Conservation (phyloP, 2,113 vertebrate genomes). For the Hydropotes inermis region DNA sequence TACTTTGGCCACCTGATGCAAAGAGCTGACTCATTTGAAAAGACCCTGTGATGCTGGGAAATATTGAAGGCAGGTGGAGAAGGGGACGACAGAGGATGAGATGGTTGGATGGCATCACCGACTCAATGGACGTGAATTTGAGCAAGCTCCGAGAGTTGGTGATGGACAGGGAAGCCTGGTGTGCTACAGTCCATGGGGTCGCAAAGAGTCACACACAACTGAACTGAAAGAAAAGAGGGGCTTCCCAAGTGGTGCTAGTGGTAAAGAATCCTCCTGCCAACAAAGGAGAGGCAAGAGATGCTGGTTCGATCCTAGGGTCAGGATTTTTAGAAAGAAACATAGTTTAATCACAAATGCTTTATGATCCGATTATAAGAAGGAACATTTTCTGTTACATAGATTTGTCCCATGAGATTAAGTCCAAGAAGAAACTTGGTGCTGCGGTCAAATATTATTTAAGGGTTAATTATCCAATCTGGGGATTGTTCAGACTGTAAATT, state of each 20-base stretch:
- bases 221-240: background rate
- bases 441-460: background rate
- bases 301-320: background rate
- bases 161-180: background rate
- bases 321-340: background rate
- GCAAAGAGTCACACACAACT: background rate
- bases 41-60: too few species aligned
- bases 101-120: background rate
- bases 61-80: too few species aligned
- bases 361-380: background rate
- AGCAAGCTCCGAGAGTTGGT: background rate
- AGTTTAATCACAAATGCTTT: background rate
- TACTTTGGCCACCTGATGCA: too few species aligned
- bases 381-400: background rate
- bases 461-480: background rate
- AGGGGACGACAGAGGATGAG: too few species aligned
- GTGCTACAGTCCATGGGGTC: background rate
- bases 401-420: background rate
- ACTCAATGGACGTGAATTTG: background rate
- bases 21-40: too few species aligned
- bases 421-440: background rate
- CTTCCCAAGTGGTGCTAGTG: background rate
- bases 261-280: background rate
- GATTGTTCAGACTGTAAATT: background rate
- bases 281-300: background rate